Evolutionary conservation across 1,140 invertebrate genomes (phyloP).

Genomic region (Cotesia typhae): DNA sequence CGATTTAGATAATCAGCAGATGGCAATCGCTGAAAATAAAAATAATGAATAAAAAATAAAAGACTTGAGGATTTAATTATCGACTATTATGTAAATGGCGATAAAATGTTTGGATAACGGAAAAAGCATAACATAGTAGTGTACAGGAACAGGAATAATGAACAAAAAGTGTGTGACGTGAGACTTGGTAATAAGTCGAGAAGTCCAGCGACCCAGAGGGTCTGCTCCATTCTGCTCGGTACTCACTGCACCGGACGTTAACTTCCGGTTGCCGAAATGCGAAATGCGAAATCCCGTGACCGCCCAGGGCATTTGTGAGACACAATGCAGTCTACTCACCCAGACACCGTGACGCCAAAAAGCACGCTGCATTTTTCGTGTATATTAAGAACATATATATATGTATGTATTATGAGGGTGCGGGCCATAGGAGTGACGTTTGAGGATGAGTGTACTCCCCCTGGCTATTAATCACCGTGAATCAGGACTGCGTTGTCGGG

Average conservation of each 20-base stretch:
- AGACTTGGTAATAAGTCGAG: conserved; percentile 13
- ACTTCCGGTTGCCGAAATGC: conserved; percentile 48
- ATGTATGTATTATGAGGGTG: background rate
- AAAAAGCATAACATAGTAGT: background rate
- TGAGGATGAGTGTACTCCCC: conserved; percentile 18
- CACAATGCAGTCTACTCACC: conserved; percentile 50
- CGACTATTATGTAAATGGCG: too few species aligned
- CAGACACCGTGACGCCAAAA: conserved; percentile 56
- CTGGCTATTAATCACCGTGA: conserved; percentile 32
- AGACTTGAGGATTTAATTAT: too few species aligned
- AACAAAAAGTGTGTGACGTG: background rate
- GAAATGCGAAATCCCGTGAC: conserved; percentile 46
- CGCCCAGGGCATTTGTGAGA: conserved; percentile 26
- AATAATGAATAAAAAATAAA: too few species aligned
- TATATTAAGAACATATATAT: background rate
- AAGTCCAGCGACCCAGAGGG: background rate
- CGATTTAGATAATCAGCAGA: too few species aligned
- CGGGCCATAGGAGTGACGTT: conserved; percentile 9
- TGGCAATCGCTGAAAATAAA: too few species aligned
- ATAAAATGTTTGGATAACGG: too few species aligned
- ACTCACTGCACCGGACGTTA: conserved; percentile 41
- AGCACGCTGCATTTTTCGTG: background rate
- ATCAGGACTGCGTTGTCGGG: conserved; percentile 28
- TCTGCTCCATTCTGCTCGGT: too few species aligned
- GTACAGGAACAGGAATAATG: background rate